phyloP scores from a whole-genome alignment of 2,888 invertebrate genomes.

The Malacosoma neustria region DNA sequence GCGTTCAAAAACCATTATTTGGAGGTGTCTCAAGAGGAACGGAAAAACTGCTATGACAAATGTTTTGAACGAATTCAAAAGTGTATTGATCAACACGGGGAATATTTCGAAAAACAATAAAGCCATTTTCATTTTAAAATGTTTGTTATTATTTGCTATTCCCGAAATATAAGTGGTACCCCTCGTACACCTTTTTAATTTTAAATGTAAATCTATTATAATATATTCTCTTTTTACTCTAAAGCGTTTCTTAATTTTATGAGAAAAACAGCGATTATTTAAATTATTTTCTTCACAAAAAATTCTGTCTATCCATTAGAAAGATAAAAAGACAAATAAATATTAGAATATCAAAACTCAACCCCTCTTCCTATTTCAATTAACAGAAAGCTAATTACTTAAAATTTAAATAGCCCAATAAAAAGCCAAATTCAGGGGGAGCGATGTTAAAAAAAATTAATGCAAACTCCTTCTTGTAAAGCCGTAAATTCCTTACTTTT shows the following conservation, averaged over 20 bases:
- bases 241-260: not conserved
- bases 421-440: not conserved
- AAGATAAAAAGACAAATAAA: not conserved
- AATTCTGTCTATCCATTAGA: not conserved
- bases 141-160: too few species aligned
- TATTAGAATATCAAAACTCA: not conserved
- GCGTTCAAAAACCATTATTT: too few species aligned
- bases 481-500: not conserved
- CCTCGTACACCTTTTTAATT: too few species aligned
- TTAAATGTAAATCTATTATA: too few species aligned
- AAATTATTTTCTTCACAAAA: not conserved
- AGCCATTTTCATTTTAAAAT: too few species aligned
- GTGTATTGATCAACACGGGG: too few species aligned
- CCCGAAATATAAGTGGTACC: too few species aligned
- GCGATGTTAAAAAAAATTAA: conserved; percentile 1
- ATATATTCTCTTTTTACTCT: too few species aligned
- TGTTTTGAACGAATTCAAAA: too few species aligned
- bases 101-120: too few species aligned
- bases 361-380: not conserved
- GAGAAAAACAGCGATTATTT: not conserved
- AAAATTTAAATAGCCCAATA: conserved; percentile 5
- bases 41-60: too few species aligned
- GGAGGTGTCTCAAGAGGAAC: too few species aligned
- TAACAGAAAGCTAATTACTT: not conserved
- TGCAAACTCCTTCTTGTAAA: not conserved